Percentiles rank a stretch among this genome's conserved stretches.
Conservation (phyloP, 2,113 vertebrate genomes). For the Oryzias curvinotus region DNA sequence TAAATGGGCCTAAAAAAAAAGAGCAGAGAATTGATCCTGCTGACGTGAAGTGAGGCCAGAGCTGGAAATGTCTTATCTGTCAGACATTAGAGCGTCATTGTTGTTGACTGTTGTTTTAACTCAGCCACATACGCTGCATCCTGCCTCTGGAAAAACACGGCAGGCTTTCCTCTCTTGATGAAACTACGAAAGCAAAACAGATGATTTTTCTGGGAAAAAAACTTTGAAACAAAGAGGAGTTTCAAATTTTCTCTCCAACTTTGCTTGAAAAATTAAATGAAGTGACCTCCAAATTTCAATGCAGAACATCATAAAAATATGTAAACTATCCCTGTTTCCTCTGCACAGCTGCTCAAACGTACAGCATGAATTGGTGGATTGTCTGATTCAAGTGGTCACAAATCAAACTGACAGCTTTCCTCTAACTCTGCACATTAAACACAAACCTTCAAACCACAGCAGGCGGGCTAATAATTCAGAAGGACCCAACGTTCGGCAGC, state of each 20-base stretch:
- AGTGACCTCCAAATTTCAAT: too few relatives aligned
- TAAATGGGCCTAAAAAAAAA: not conserved
- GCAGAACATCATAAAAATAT: too few relatives aligned
- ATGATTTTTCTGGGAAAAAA: not conserved
- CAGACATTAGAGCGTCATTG: slow-evolving; percentile 4
- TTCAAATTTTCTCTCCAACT: too few relatives aligned
- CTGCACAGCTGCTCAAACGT: not conserved
- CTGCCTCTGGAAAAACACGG: slow-evolving; percentile 7
- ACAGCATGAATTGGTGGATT: not conserved
- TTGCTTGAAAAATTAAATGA: too few relatives aligned
- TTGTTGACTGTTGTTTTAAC: slow-evolving; percentile 7
- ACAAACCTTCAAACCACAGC: not conserved
- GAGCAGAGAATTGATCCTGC: not conserved
- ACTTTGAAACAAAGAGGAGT: not conserved
- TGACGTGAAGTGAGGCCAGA: not conserved
- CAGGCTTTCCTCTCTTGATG: not conserved
- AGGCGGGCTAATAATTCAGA: not conserved
- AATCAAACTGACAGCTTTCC: not conserved
- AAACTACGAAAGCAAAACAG: not conserved
- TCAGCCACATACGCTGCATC: slow-evolving; percentile 1
- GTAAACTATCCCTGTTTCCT: not conserved
- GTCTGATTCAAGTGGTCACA: not conserved
- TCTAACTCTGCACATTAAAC: not conserved
- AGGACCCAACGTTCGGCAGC: not conserved
- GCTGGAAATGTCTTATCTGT: slow-evolving; percentile 2